Base-by-base conservation (phyloP, 30 jellyfish, hydroid and myxozoan genomes). In the Phacellophora camtschatica region DNA sequence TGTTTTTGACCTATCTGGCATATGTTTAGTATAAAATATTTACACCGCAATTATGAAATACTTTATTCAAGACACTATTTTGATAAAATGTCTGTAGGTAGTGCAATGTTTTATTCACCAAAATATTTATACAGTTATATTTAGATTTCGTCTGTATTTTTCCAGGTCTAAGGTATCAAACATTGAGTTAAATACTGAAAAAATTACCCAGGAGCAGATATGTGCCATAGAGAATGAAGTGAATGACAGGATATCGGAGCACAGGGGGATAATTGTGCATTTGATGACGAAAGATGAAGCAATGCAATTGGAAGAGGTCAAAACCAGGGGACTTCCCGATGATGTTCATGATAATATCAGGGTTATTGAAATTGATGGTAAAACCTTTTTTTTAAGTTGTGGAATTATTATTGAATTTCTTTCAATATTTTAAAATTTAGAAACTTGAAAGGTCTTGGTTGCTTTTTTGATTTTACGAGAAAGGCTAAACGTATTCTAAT, bases 291-390 rank as follows among this genome's bases (percentile, higher is more conserved):
- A 87, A 74, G 84, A 76, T 2, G 93, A 92, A 58, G 97, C 98
- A 36, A 43, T 85, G 86, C 94, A 73, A 31, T 25, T 92, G 33
- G 94, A 76, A 45, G 98, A 90, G 65, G 98, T 85, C 24, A 67
- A 79, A 79, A 51, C 96, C 58, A 72, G 98, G 24, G 98, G 98
- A 16, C 51, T 90, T 19, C 98, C 98, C 0, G 97, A 74, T 15
- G 98, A 86, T 66, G 87, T 74, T 22, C 54, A 50, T 18, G 97
- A 71, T 29, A 97, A 96, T 3, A 81, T 92, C 0, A 70, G 98
- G 63, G 89, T 92, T 0, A 86, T 92, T 9, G 98, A 92, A 67
- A 85, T 92, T 28, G 75, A 92, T 43, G 98, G 98, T 92, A 33
- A 37, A 4, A 24, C 15, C 28, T 61, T 43, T 53, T 4, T 33